Evolutionary conservation across 2,113 vertebrate genomes (phyloP).

Genomic region (Hylia prasina): DNA sequence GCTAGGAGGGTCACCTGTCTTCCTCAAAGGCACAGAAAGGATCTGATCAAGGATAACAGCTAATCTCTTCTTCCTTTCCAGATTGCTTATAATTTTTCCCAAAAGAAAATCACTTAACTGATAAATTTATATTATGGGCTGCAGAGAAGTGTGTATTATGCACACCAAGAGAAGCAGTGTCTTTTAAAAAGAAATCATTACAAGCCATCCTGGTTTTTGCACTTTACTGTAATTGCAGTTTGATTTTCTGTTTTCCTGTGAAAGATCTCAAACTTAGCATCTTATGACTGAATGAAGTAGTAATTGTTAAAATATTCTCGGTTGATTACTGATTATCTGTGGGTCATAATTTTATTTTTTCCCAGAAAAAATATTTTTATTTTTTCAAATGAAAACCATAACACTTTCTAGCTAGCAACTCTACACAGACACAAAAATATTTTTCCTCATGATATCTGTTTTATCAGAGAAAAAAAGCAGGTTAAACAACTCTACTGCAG

Average conservation of each 20-base stretch:
- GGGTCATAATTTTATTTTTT: not conserved
- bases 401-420: not conserved
- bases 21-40: not conserved
- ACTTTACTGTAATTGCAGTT: conserved; percentile 20
- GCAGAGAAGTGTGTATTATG: not conserved
- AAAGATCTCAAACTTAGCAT: not conserved
- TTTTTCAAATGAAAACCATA: not conserved
- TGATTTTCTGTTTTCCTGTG: conserved; percentile 24
- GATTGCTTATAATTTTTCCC: conserved; percentile 24
- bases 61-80: not conserved
- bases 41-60: not conserved
- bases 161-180: not conserved
- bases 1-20: not conserved
- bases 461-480: not conserved
- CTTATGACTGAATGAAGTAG: not conserved
- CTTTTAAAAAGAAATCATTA: not conserved
- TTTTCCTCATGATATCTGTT: not conserved
- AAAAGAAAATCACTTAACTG: conserved; percentile 11
- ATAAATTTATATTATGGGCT: not conserved
- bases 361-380: not conserved
- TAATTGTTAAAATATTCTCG: not conserved
- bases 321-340: not conserved
- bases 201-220: not conserved
- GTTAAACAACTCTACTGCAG: not conserved
- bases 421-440: not conserved